Conservation (phyloP, 2,113 vertebrate genomes). For the Engystomops pustulosus region DNA sequence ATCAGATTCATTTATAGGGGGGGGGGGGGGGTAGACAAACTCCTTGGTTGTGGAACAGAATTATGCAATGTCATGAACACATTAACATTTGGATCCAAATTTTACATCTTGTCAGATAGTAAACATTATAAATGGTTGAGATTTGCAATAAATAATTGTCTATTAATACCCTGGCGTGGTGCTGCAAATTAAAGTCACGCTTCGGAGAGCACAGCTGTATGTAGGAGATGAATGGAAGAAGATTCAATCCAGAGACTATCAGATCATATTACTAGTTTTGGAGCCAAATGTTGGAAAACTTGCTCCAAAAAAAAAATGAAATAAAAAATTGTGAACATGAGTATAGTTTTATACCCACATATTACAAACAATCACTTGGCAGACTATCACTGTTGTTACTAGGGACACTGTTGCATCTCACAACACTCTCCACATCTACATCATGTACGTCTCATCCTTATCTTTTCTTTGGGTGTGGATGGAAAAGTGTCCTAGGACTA, state of each 20-base stretch:
- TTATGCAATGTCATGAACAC: slow-evolving; percentile 84
- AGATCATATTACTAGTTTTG: slow-evolving; percentile 27
- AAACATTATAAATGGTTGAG: slow-evolving; percentile 85
- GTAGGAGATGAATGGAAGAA: slow-evolving; percentile 67
- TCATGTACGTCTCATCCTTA: no score
- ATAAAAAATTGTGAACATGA: neutral
- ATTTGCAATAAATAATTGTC: slow-evolving; percentile 92
- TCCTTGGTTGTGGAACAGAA: slow-evolving; percentile 73
- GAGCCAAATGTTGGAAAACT: neutral
- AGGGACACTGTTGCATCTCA: no score
- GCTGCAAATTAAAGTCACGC: slow-evolving; percentile 85
- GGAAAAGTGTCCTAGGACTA: no score
- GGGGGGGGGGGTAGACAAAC: slow-evolving; percentile 66
- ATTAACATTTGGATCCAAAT: slow-evolving; percentile 91
- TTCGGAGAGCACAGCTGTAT: slow-evolving; percentile 81
- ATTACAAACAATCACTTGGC: no score
- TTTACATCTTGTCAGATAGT: slow-evolving; percentile 82
- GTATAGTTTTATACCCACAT: neutral
- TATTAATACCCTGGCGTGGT: slow-evolving; percentile 84
- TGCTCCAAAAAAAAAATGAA: neutral
- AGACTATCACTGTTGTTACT: no score
- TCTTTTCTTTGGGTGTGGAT: no score
- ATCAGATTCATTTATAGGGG: slow-evolving; percentile 72
- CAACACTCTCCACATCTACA: no score
- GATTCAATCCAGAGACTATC: slow-evolving; percentile 64